Percentiles rank a stretch among this genome's conserved stretches.
These are phyloP conservation scores for Caenorhabditis sinica DNA, from an alignment of 2,888 invertebrate genomes.

Conservation along the genomic window DNA sequence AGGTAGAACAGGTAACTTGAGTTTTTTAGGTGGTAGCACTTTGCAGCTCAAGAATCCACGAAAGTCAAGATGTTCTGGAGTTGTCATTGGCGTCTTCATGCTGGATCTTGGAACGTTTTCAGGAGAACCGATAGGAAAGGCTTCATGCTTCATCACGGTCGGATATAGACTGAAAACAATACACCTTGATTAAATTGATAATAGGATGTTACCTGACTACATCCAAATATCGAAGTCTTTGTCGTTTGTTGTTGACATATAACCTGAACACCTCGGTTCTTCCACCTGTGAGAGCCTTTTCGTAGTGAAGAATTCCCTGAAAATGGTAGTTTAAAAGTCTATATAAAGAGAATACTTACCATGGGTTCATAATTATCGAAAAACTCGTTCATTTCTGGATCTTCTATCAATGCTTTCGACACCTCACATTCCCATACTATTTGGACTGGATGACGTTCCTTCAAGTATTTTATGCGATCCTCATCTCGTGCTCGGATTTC, in stretches of 20 bases:
- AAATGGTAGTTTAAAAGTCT: too few relatives aligned
- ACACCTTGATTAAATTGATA: not conserved
- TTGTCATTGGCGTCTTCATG: not conserved
- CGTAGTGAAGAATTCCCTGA: not conserved
- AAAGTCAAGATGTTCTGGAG: not conserved
- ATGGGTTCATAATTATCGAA: constrained; percentile 8
- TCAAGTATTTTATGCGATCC: not conserved
- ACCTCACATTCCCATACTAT: constrained; percentile 44
- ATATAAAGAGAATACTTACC: constrained; percentile 18
- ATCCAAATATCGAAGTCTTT: not conserved
- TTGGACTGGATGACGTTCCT: not conserved
- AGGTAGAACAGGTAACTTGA: not conserved
- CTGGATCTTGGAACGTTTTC: not conserved
- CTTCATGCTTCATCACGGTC: not conserved
- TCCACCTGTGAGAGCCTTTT: not conserved
- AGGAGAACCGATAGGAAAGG: constrained; percentile 5
- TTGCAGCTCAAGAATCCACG: not conserved
- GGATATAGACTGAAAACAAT: not conserved
- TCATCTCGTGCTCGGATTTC: not conserved
- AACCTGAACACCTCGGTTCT: not conserved
- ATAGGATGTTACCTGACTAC: not conserved
- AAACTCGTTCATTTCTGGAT: constrained; percentile 14
- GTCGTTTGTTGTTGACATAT: not conserved
- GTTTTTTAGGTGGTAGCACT: not conserved
- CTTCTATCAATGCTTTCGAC: not conserved